Evolutionary conservation across 2,113 vertebrate species (phyloP), one percentile per base, ranked within the genome.

Genomic region (Chauna torquata): DNA sequence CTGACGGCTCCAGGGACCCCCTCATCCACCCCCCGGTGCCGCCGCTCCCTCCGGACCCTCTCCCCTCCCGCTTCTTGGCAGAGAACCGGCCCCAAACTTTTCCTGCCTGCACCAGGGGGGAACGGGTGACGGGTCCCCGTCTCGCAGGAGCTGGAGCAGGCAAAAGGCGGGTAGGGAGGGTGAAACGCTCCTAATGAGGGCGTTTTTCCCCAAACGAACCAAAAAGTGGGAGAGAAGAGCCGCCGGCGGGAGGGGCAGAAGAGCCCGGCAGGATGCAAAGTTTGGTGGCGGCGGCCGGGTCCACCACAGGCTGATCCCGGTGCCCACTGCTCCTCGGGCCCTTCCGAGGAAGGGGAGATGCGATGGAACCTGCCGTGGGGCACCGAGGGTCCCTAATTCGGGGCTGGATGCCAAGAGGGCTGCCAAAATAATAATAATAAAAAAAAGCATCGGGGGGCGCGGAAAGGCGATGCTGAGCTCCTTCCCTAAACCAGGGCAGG

Each of bases 111-210:
- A 4, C 16, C 52, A 18, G 30, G 32, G 32, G 13, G 11, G 30
- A 16, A 9, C 45, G 62, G 55, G 34, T 32, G 49, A 44, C 17
- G 15, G 12, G 15, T 11, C 17, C 17, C 47, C 30, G 40, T 4
- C 17, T 76, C 34, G 7, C 23, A 19, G 9, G 9, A 22, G 13
- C 25, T 78, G 59, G 27, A 61, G 54, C 12, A 47, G 42, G 42
- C 27, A 65, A n/a, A 69, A 47, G 18, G 2, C 2, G 3, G 8
- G 8, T 8, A 2, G 2, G 19, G 4, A 5, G 4, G 15, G 2
- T 4, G 47, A 54, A 88, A 23, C 0, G 0, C 65, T 40, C 75
- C 25, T 6, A 20, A 11, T 27, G 50, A 17, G 12, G 15, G 6
- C 42, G 4, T 6, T 90, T 79, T 91, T 50, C 19, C 54, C 79